Conservation (phyloP, 2,888 invertebrate species). For the Cantharis rufa region DNA sequence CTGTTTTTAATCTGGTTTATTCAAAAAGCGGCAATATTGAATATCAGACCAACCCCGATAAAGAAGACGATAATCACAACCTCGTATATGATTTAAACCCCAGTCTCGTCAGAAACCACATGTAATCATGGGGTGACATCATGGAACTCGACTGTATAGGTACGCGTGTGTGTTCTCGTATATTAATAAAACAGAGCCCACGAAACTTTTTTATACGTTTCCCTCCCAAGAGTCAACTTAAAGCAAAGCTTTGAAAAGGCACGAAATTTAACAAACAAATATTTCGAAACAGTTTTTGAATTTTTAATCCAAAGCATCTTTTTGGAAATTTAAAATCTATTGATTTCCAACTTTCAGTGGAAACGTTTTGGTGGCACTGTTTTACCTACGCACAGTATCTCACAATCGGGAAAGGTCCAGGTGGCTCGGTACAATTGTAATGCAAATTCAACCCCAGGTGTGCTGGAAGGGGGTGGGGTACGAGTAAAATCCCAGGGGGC, state of each 20-base stretch:
- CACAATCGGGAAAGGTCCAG: conserved; percentile 40
- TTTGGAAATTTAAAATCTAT: background rate
- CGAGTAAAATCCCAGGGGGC: conserved; percentile 26
- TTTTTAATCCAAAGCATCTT: background rate
- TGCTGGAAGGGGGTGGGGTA: conserved; percentile 37
- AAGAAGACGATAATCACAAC: conserved; percentile 33
- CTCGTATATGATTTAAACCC: conserved; percentile 29
- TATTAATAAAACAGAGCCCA: conserved; percentile 7
- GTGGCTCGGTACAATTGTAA: conserved; percentile 43
- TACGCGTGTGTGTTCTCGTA: conserved; percentile 31
- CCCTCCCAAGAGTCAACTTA: background rate
- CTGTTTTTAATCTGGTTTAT: conserved; percentile 2
- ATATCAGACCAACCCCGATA: conserved; percentile 33
- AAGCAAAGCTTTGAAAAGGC: background rate
- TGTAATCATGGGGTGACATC: conserved; percentile 37
- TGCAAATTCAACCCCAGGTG: conserved; percentile 44
- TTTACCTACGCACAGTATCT: conserved; percentile 31
- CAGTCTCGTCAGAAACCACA: conserved; percentile 33
- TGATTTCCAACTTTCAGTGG: background rate
- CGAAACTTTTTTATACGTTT: background rate
- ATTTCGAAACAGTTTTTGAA: background rate
- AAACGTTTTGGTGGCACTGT: conserved; percentile 27
- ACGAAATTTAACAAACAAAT: background rate
- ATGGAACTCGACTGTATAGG: conserved; percentile 29
- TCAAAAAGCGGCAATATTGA: conserved; percentile 18